Conservation (phyloP, 2,797 vertebrate species). For the Ctenopoma kingsleyae region DNA sequence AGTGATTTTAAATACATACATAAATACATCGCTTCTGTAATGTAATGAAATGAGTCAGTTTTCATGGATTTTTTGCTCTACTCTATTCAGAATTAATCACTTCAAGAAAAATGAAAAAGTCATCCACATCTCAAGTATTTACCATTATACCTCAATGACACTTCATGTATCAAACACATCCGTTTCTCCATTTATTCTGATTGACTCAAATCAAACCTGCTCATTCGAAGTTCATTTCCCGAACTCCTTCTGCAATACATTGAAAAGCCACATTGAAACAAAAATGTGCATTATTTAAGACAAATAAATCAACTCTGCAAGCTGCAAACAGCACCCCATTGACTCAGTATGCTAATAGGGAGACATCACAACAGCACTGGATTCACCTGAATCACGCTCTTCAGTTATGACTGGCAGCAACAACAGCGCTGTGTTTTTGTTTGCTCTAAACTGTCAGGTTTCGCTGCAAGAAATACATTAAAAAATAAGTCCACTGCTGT, state of each 20-base stretch:
- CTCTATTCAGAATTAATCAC: constrained; percentile 48
- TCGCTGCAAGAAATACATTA: constrained; percentile 34
- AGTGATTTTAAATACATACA: constrained; percentile 17
- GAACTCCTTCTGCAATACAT: constrained; percentile 30
- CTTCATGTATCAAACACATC: constrained; percentile 54
- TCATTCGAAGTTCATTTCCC: constrained; percentile 71
- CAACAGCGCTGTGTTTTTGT: constrained; percentile 35
- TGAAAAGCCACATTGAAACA: constrained; percentile 47
- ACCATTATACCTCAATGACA: constrained; percentile 39
- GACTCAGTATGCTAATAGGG: constrained; percentile 54
- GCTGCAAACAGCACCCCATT: constrained; percentile 55
- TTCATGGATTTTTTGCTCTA: constrained; percentile 3
- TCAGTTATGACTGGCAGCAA: constrained; percentile 46
- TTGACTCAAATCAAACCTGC: constrained; percentile 68
- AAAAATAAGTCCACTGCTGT: constrained; percentile 8
- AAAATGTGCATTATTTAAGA: constrained; percentile 62
- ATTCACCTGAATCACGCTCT: constrained; percentile 52
- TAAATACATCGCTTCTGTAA: too few relatives aligned
- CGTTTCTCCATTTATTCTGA: constrained; percentile 50
- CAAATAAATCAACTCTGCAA: constrained; percentile 27
- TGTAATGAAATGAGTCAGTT: neutral
- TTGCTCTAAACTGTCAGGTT: constrained; percentile 50
- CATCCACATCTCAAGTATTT: constrained; percentile 40
- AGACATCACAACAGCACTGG: constrained; percentile 31
- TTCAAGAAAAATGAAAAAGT: constrained; percentile 40